Percentiles rank a stretch among this genome's conserved stretches.
phyloP scores from a whole-genome alignment of 1,140 invertebrate genomes.

The Pogonomyrmex barbatus region DNA sequence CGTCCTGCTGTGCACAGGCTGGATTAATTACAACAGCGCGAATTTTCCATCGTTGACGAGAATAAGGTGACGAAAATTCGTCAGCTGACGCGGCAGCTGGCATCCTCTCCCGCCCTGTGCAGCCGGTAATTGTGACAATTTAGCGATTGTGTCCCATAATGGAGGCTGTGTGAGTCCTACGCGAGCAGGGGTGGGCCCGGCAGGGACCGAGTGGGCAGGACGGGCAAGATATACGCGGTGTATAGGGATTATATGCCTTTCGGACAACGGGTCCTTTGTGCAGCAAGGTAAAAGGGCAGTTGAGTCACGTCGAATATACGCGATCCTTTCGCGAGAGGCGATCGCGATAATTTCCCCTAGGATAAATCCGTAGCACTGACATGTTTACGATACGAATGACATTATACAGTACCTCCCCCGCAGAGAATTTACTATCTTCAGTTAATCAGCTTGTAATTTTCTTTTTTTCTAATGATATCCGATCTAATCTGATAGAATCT shows the following conservation, averaged over 20 bases:
- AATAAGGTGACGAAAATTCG: constrained; percentile 54
- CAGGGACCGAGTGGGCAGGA: constrained; percentile 37
- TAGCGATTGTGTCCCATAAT: constrained; percentile 76
- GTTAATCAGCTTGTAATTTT: background rate
- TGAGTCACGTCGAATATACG: constrained; percentile 41
- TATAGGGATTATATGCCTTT: constrained; percentile 41
- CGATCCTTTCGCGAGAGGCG: constrained; percentile 14
- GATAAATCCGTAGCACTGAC: constrained; percentile 3
- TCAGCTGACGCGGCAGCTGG: constrained; percentile 74
- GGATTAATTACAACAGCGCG: constrained; percentile 68
- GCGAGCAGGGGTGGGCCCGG: constrained; percentile 49
- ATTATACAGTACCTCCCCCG: background rate
- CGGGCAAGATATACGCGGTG: constrained; percentile 46
- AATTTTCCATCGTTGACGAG: constrained; percentile 56
- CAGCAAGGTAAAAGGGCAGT: constrained; percentile 49
- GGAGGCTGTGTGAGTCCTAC: constrained; percentile 39
- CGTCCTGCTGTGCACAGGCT: constrained; percentile 41
- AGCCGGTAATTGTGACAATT: constrained; percentile 77
- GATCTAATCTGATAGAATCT: background rate
- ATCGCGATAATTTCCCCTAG: constrained; percentile 49
- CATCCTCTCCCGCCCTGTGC: constrained; percentile 4
- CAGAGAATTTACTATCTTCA: background rate
- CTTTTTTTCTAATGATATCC: background rate
- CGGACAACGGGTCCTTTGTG: constrained; percentile 52
- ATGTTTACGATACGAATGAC: background rate